These are phyloP conservation scores for Liasis olivaceus DNA, from an alignment of 2,797 vertebrate genomes.

Conservation along the genomic window DNA sequence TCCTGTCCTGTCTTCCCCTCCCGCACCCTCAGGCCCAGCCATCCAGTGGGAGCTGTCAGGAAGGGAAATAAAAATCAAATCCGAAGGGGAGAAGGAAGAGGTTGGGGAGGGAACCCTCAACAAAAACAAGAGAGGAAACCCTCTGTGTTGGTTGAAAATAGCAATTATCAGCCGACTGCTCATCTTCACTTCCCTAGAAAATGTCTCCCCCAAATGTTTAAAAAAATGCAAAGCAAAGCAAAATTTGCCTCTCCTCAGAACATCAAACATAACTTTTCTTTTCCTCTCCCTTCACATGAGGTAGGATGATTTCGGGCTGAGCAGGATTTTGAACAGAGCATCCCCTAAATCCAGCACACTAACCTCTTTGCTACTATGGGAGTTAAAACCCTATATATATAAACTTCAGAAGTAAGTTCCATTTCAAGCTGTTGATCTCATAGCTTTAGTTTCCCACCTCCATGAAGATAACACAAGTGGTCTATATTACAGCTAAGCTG, in stretches of 20 bases:
- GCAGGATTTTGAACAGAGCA: background rate
- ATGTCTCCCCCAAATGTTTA: background rate
- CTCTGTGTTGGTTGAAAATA: constrained; percentile 28
- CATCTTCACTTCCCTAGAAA: background rate
- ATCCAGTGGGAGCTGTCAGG: constrained; percentile 55
- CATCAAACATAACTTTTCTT: background rate
- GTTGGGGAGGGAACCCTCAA: background rate
- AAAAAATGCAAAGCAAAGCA: background rate
- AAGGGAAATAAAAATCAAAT: constrained; percentile 42
- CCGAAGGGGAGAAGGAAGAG: background rate
- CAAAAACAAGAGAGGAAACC: constrained; percentile 17
- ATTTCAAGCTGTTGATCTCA: background rate
- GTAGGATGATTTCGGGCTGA: background rate
- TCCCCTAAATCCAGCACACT: background rate
- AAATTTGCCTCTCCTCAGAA: background rate
- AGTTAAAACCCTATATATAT: background rate
- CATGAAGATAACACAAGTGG: background rate
- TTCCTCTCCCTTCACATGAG: background rate
- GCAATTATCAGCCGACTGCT: constrained; percentile 3
- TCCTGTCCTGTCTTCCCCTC: constrained; percentile 57
- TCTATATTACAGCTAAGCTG: background rate
- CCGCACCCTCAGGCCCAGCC: constrained; percentile 20
- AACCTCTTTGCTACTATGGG: background rate
- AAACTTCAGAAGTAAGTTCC: background rate
- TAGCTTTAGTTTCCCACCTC: background rate